These are phyloP conservation scores for Numenius phaeopus DNA, from an alignment of 2,797 vertebrate genomes.

Conservation along the genomic window DNA sequence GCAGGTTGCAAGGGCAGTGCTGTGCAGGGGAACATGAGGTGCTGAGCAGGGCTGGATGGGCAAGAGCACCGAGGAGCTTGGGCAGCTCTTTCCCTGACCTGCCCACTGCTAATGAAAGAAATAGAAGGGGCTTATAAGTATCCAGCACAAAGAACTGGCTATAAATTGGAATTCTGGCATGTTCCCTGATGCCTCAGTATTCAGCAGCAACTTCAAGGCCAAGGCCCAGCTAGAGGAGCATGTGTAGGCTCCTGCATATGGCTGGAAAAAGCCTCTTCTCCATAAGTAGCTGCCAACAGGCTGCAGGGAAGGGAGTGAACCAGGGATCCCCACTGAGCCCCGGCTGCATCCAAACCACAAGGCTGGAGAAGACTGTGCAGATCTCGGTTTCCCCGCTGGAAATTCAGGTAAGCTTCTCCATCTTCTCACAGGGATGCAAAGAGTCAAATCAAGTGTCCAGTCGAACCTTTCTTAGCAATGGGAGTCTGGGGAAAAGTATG, in stretches of 20 bases:
- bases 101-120: background rate
- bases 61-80: fast-evolving
- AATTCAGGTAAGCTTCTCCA: background rate
- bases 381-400: background rate
- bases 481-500: background rate
- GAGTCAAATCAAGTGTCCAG: background rate
- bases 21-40: fast-evolving
- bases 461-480: background rate
- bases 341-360: background rate
- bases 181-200: background rate
- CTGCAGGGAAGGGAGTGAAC: background rate
- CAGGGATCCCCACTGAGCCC: background rate
- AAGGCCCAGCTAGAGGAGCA: background rate
- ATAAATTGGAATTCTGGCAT: background rate
- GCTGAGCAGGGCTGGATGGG: background rate
- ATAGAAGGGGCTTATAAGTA: background rate
- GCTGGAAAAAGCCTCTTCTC: background rate
- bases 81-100: background rate
- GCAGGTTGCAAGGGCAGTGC: background rate
- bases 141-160: background rate
- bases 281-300: background rate
- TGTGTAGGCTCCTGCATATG: fast-evolving
- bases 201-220: background rate
- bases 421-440: background rate
- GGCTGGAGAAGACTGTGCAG: background rate